These are phyloP conservation scores for Pholis gunnellus DNA, from an alignment of 2,113 vertebrate species.

Conservation along the genomic window DNA sequence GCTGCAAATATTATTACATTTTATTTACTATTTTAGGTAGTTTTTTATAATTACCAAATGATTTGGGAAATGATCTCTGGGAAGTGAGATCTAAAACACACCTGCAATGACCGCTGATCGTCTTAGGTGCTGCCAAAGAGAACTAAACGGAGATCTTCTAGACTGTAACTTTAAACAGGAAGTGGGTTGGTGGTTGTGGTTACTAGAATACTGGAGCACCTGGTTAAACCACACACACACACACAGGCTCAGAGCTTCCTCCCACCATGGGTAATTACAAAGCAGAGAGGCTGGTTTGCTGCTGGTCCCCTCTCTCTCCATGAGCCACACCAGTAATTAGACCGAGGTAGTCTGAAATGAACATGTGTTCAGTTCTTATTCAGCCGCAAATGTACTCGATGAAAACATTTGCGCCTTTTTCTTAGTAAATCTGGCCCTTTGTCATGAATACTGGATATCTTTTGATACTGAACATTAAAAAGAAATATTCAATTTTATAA, in stretches of 20 bases:
- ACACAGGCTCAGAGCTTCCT: background rate
- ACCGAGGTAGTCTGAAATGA: background rate
- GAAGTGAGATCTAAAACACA: background rate
- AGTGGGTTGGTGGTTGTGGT: conserved; percentile 26
- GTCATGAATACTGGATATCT: background rate
- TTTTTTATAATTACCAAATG: background rate
- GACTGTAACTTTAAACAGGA: conserved; percentile 19
- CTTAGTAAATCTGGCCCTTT: background rate
- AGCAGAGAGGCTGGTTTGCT: conserved; percentile 28
- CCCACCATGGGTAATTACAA: conserved; percentile 35
- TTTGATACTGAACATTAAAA: background rate
- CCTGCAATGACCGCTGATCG: background rate
- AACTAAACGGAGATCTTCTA: background rate
- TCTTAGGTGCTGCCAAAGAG: background rate
- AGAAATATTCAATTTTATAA: too few relatives aligned
- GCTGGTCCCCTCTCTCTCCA: conserved; percentile 16
- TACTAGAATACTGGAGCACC: conserved; percentile 23
- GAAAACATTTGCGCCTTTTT: background rate
- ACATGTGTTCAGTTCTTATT: conserved; percentile 4
- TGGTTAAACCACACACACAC: conserved; percentile 23
- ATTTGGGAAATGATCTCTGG: background rate
- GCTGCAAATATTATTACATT: background rate
- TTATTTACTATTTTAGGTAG: background rate
- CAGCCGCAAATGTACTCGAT: background rate
- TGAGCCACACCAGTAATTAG: conserved; percentile 25